A percentile compares a stretch with the other conserved stretches of the same genome.
These are phyloP conservation scores for Limanda limanda DNA, from an alignment of 2,113 vertebrate genomes.

Conservation along the genomic window DNA sequence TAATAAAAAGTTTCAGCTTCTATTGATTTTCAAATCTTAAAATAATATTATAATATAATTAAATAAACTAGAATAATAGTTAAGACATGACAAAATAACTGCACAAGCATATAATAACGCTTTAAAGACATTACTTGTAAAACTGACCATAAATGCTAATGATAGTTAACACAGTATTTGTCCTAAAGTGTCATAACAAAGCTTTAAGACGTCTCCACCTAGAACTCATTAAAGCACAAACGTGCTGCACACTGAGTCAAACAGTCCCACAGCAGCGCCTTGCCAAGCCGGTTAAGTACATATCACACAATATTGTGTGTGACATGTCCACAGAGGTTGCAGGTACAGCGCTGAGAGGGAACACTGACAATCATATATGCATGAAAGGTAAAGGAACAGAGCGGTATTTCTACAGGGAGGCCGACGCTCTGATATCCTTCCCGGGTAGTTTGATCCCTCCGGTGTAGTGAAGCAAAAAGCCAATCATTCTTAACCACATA, in stretches of 20 bases:
- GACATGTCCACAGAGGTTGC: conserved; percentile 63
- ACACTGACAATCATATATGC: conserved; percentile 72
- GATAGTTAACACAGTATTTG: not conserved
- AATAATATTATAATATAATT: not conserved
- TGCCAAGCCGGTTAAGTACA: conserved; percentile 62
- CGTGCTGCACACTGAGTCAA: conserved; percentile 33
- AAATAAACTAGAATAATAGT: too few relatives aligned
- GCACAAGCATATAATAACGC: too few relatives aligned
- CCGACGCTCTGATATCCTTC: conserved; percentile 61
- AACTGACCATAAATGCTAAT: not conserved
- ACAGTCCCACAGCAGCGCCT: conserved; percentile 59
- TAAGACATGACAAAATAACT: too few relatives aligned
- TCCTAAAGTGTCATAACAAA: conserved; percentile 17
- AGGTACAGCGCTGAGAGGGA: conserved; percentile 53
- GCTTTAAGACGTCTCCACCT: conserved; percentile 22
- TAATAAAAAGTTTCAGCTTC: not conserved
- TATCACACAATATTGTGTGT: conserved; percentile 68
- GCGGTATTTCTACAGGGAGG: conserved; percentile 62
- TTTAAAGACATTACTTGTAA: not conserved
- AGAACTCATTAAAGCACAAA: conserved; percentile 32
- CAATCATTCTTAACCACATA: conserved; percentile 83
- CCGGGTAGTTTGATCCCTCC: conserved; percentile 75
- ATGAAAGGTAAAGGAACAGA: conserved; percentile 64
- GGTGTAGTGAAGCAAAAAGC: conserved; percentile 80
- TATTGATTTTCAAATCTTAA: not conserved